Base-by-base conservation (phyloP, 2,888 invertebrate genomes). In the Diachrysia chrysitis region DNA sequence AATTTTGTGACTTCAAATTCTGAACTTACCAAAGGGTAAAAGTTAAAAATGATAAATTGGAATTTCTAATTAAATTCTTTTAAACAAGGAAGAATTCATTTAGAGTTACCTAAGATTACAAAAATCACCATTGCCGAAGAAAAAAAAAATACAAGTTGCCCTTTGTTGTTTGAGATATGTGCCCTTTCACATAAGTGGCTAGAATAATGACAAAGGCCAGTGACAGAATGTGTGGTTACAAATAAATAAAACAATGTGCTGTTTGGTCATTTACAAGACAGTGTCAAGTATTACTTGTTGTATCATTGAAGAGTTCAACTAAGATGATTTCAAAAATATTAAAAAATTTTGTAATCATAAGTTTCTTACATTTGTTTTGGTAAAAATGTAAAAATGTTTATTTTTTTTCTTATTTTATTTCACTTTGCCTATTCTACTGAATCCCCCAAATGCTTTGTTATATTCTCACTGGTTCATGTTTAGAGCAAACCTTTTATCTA, bases 391-490 rank as follows among this genome's bases (percentile, higher is more conserved):
- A n/a, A n/a, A n/a, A n/a, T n/a, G n/a, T n/a, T n/a, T n/a, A n/a
- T 21, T 54, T 59, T 79, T 69, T 62, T 51, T 35, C 16, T 46
- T 70, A 59, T 58, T 60, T 73, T 59, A 63, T n/a, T 70, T 35
- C 54, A 29, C 59, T 64, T 64, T 68, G 14, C 42, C 48, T 70
- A 57, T 56, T 63, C 64, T 71, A 77, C 32, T 62, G 29, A 65
- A 67, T 69, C 23, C 71, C 66, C 9, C 56, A 74, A 80, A 76
- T 79, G 79, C 73, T 70, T 73, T 48, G 37, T 69, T 70, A 73
- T 74, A 79, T 73, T 73, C 78, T 78, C 25, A 81, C 80, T 84
- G 79, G 82, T 81, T 78, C 65, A 70, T 75, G 57, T 74, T 76
- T 68, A 76, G 61, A 78, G 57, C 68, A 75, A 66, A 76, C 71